Conservation (phyloP, 2,113 vertebrate species). For the Bos indicus region DNA sequence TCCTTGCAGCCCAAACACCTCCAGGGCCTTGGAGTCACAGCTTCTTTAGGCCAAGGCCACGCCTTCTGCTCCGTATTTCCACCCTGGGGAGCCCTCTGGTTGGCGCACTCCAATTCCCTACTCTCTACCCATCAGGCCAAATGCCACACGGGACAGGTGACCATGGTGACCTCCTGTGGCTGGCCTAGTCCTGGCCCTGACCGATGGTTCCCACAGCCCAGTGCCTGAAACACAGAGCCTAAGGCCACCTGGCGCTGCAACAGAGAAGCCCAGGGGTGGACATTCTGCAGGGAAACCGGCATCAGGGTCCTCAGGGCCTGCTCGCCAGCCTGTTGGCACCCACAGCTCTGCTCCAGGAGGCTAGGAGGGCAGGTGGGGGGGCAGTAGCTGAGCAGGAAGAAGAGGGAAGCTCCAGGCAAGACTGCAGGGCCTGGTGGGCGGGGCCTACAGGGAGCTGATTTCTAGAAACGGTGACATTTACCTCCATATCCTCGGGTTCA, state of each 20-base stretch:
- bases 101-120: neutral
- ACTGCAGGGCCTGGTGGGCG: neutral
- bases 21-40: neutral
- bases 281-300: neutral
- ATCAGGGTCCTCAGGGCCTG: neutral
- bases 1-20: neutral
- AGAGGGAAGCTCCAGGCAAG: neutral
- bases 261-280: neutral
- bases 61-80: neutral
- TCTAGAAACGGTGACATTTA: neutral
- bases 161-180: neutral
- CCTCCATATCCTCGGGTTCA: fast-evolving
- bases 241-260: fast-evolving
- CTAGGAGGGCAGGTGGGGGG: neutral
- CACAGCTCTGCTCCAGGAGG: too few relatives aligned
- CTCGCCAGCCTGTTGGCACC: fast-evolving
- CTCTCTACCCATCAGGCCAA: neutral
- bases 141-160: neutral
- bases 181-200: neutral
- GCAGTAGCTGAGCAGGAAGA: neutral
- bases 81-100: neutral
- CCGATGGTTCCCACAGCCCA: neutral
- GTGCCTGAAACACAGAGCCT: neutral
- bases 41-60: neutral
- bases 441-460: neutral